phyloP scores from a whole-genome alignment of 2,797 vertebrate genomes.

The Centropyge bicolor region DNA sequence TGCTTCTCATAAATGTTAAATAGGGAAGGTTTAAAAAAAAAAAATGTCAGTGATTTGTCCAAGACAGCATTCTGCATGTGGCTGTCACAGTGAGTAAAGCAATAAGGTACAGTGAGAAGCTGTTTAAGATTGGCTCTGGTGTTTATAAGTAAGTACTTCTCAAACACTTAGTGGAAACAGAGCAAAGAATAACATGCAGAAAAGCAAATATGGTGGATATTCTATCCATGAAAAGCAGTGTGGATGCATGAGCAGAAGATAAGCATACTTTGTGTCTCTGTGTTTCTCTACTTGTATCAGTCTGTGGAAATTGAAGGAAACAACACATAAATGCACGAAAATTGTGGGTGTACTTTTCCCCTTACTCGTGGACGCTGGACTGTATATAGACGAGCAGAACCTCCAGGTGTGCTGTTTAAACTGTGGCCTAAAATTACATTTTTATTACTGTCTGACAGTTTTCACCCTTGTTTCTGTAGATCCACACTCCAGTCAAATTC shows the following conservation, averaged over 20 bases:
- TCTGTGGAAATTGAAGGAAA: neutral
- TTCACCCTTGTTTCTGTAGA: constrained; percentile 15
- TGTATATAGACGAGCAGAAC: neutral
- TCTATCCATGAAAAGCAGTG: neutral
- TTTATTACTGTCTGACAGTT: neutral
- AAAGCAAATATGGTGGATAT: constrained; percentile 21
- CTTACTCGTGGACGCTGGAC: neutral
- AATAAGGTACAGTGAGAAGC: neutral
- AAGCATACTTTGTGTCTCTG: neutral
- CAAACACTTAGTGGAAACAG: constrained; percentile 8
- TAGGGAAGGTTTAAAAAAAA: neutral
- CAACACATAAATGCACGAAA: neutral
- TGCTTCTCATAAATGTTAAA: neutral
- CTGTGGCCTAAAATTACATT: constrained; percentile 10
- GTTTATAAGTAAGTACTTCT: constrained; percentile 12
- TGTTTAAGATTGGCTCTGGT: constrained; percentile 11
- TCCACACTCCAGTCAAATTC: neutral
- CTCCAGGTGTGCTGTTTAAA: constrained; percentile 17
- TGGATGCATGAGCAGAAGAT: constrained; percentile 2
- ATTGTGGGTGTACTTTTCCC: neutral
- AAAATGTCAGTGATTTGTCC: too few species aligned
- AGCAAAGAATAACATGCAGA: constrained; percentile 10
- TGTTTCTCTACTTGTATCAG: neutral
- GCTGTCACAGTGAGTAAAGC: constrained; percentile 3
- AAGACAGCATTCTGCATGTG: neutral